phyloP scores from a whole-genome alignment of 2,797 vertebrate species.

The Peromyscus melanophrys region DNA sequence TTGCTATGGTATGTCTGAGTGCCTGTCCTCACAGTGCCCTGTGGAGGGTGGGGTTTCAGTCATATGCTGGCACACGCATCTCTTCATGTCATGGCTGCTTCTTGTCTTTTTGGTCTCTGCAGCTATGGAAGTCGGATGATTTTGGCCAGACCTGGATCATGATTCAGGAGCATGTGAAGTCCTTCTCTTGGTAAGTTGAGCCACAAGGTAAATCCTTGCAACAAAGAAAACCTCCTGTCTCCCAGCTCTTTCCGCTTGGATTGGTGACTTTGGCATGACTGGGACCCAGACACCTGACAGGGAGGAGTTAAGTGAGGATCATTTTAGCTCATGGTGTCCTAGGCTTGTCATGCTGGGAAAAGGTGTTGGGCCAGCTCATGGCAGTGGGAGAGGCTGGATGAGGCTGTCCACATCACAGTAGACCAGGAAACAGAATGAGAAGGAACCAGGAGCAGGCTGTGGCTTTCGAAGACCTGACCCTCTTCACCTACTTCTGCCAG shows the following conservation, averaged over 20 bases:
- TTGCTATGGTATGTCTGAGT: background rate
- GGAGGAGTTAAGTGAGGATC: background rate
- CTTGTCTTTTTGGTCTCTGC: constrained; percentile 74
- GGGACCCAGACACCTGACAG: background rate
- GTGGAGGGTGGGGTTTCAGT: background rate
- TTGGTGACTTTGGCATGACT: background rate
- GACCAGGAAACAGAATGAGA: background rate
- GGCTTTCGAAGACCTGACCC: background rate
- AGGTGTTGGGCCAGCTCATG: no score
- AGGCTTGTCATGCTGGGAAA: background rate
- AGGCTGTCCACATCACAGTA: background rate
- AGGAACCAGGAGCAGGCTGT: background rate
- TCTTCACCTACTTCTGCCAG: background rate
- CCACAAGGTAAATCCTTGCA: background rate
- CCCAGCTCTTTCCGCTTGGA: background rate
- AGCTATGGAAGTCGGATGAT: constrained; percentile 99
- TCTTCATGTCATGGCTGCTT: background rate
- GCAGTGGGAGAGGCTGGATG: background rate
- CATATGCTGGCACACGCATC: rapidly evolving
- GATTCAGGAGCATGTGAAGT: constrained; percentile 98
- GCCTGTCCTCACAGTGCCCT: background rate
- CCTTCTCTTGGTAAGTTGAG: constrained; percentile 96
- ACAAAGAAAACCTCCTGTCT: background rate
- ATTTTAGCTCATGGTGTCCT: background rate
- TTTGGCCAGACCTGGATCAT: constrained; percentile 99